Evolutionary conservation across 2,113 vertebrate genomes (phyloP), one percentile per base, ranked within the genome.

Genomic region (Gymnarchus niloticus): DNA sequence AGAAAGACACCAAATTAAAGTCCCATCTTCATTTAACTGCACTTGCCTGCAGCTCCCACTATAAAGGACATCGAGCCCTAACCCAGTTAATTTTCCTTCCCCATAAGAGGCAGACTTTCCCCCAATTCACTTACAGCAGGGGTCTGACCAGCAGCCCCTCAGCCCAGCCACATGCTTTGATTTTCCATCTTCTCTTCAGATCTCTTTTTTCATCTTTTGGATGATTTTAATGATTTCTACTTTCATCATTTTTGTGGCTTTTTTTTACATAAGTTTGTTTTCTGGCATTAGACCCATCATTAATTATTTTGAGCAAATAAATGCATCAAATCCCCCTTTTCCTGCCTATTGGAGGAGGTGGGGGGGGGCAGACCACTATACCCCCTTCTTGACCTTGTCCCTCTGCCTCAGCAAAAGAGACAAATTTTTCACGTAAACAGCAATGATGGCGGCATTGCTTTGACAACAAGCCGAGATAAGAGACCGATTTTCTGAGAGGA

Each of bases 1-100:
- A 84, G 78, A 82, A 82, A 52, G 37, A 28, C 44, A 73, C 76
- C 57, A 61, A 51, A 52, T 86, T 59, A 86, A 69, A 10, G 44
- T 37, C 48, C 37, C 25, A 41, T 19, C 52, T 46, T 87, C 83
- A 37, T 78, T 84, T 73, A 48, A 51, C 46, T 28, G 78, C 49
- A 81, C 23, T 28, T 81, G 49, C 78, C 78, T 37, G 76, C 73
- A 49, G 37, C n/a, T 52, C 28, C 48, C 46, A 17, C 83, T 8
- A 51, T 57, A 59, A 51, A 57, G 8, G 33, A 84, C 3, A 51
- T 25, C 7, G 12, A 44, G 23, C 19, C 33, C 21, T 23, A 21
- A 56, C 19, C 78, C 28, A 51, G 48, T 51, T 28, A 51, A 51
- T 51, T 51, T 54, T 10, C 10, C 33, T 54, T 46, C 48, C 48